Conservation (phyloP, 1,140 invertebrate species). For the Probaryconus sp. region DNA sequence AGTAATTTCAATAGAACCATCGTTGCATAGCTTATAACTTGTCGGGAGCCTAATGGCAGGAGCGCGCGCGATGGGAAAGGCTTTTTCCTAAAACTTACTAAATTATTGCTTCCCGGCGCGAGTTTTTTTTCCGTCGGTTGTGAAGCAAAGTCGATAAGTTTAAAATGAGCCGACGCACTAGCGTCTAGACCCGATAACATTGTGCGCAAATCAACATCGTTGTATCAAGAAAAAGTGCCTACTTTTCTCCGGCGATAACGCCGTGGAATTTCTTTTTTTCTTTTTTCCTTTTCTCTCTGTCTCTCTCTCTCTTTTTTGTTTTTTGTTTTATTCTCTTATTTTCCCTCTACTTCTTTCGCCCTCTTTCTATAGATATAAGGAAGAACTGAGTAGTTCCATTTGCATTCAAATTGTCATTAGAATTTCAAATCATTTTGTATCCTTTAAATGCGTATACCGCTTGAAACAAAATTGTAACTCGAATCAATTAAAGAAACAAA, state of each 20-base stretch:
- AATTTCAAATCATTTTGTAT: constrained; percentile 46
- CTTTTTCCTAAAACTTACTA: constrained; percentile 42
- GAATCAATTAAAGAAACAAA: constrained; percentile 45
- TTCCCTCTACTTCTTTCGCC: neutral
- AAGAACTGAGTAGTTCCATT: constrained; percentile 29
- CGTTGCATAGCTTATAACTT: constrained; percentile 33
- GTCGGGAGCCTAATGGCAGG: constrained; percentile 25
- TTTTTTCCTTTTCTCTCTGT: neutral
- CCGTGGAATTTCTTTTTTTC: constrained; percentile 6
- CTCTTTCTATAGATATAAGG: neutral
- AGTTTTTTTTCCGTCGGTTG: constrained; percentile 15
- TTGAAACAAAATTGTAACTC: constrained; percentile 28
- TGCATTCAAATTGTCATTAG: constrained; percentile 43
- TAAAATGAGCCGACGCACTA: constrained; percentile 16
- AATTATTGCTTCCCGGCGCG: constrained; percentile 33
- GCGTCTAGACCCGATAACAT: constrained; percentile 22
- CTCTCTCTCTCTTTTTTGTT: neutral
- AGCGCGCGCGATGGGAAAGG: constrained; percentile 8
- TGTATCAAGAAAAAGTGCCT: neutral
- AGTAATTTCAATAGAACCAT: constrained; percentile 21
- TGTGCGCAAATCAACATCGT: constrained; percentile 26
- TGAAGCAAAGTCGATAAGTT: constrained; percentile 28
- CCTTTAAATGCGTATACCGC: constrained; percentile 14
- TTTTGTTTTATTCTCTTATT: neutral
- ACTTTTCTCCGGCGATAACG: constrained; percentile 11